Base-by-base conservation (phyloP, 2,888 invertebrate genomes). In the Rambutsinella grinnellia region DNA sequence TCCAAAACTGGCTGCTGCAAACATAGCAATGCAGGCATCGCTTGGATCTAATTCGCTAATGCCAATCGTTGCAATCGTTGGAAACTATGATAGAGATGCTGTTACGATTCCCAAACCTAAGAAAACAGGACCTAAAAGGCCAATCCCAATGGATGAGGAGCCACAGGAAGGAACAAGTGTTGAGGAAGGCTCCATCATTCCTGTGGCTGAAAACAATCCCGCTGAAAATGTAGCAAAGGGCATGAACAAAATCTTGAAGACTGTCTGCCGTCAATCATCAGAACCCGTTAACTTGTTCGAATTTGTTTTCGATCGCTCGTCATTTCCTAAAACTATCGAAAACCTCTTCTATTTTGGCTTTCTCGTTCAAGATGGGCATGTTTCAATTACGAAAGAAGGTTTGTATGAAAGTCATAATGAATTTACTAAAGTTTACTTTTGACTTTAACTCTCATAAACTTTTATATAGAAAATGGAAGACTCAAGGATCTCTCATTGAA, bases 311-410 rank as follows among this genome's bases (percentile, higher is more conserved):
- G 66, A 72, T 19, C 51, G 54, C 2, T n/a, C 5, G 1, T 66
- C 66, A 2, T 72, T 72, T 36, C 60, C 65, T 19, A 56, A 46
- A 53, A 72, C 72, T 0, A 27, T 72, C 10, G 72, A 66, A 49
- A 72, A 66, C 36, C 51, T 66, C n/a, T 72, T 72, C 19, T 26
- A 65, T 15, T 15, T 72, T n/a, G 58, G 66, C 23, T 72, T 72
- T 47, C 21, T 72, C 8, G 61, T 66, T 1, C 51, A 66, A 10
- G 60, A 66, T n/a, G 72, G 66, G 0, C 60, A 60, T n/a, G 66
- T 54, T 3, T 66, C 66, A 0, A 10, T 72, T 0, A 53, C 47
- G 0, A 58, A 66, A 60, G 66, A 66, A 21, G 71, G 71, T 72
- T 49, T 17, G 23, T 19, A 21, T 19, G 53, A 23, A 49, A 19